Evolutionary conservation across 2,113 vertebrate species (phyloP), one percentile per base, ranked within the genome.

Genomic region (Albula goreensis): DNA sequence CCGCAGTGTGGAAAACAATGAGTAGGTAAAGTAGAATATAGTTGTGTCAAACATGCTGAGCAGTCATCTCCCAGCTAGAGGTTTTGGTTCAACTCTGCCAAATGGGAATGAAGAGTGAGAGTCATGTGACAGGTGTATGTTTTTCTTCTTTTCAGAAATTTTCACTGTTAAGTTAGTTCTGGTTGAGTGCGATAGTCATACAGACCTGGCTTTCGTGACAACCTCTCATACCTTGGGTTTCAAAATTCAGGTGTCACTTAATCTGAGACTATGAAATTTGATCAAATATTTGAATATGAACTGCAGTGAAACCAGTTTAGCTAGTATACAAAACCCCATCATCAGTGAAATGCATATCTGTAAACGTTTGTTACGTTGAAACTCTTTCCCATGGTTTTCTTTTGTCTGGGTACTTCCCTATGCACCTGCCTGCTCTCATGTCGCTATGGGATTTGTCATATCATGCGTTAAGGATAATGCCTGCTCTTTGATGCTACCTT

Each of bases 11-110:
- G 31, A 41, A 41, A 41, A 1, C 31, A 41, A 41, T 41, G 31
- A 41, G 31, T 96, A 85, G 91, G 87, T 53, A 96, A 96, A 90
- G 96, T 95, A 78, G 96, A 96, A 77, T 95, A 74, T 60, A 6
- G 74, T 41, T 41, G 74, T 48, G 74, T 78, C 12, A n/a, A 12
- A 0, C 15, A 19, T 22, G 60, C 60, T 5, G 60, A 63, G 7
- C 15, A 22, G 60, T 19, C 60, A 22, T 63, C 60, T 63, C 60
- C 8, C 60, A 63, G 60, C 60, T 63, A 4, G 17, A 22, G 60
- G 22, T 63, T 63, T 63, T 1, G 60, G 15, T 3, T 11, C 12
- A 60, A 60, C 17, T 13, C 5, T 15, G 17, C 56, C 17, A 11
- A 60, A 11, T 60, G 5, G 60, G 60, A 19, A 63, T 19, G 17